Evolutionary conservation across 2,888 invertebrate species (phyloP), one percentile per base, ranked within the genome.

Genomic region (Eueremaeus valkanovi): DNA sequence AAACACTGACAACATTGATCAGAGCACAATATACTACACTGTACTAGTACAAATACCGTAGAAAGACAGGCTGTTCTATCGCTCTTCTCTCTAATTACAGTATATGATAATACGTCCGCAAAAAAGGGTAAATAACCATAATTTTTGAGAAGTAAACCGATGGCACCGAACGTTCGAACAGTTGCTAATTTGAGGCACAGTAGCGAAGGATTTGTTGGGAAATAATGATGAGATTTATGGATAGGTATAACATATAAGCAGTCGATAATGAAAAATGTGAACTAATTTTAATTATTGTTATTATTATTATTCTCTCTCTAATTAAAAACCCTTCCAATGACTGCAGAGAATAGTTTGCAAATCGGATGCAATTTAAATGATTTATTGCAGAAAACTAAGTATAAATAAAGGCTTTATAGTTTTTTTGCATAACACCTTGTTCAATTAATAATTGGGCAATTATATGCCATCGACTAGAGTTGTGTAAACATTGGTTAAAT

Each of bases 61-160:
- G n/a, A n/a, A n/a, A n/a, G n/a, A 40, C 40, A 40, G n/a, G 51
- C 51, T 11, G 51, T 3, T n/a, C 24, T 1, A 6, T 3, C 21
- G 11, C n/a, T 61, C 24, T 61, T 33, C 3, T 18, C n/a, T n/a
- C 16, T 63, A 63, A 63, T 63, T 61, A n/a, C n/a, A n/a, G n/a
- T n/a, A 61, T 31, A 61, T 61, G 61, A 61, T 61, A 58, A n/a
- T 29, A 31, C 31, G 6, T 13, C 16, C 33, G 5, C 29, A 31
- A 61, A 61, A 61, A 61, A n/a, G 31, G 61, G 31, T 61, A 27
- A 61, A 61, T 29, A 55, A n/a, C 55, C 29, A 33, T 61, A 27
- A 61, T 61, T 31, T 51, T 55, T 16, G 36, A 63, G 33, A 36
- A n/a, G n/a, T 27, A 63, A 63, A 36, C 36, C 29, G 63, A 18